Base-by-base conservation (phyloP, 1,140 invertebrate species). In the Drosophila rufa region DNA sequence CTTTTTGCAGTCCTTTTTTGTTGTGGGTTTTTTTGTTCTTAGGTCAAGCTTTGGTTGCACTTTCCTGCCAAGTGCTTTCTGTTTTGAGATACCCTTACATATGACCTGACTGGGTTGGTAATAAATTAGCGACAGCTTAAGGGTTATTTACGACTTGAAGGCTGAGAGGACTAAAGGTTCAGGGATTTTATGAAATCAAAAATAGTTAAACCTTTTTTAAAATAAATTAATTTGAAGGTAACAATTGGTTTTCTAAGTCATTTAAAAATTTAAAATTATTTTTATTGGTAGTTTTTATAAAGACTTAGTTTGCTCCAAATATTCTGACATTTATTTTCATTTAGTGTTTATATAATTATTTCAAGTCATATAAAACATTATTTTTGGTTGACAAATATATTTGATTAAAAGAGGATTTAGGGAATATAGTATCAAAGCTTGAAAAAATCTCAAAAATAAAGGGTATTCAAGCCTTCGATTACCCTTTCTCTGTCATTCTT, bases 401-500 rank as follows among this genome's bases (percentile, higher is more conserved):
- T 2, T 8, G 3, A 55, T 9, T 22, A 1, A 9, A 19, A 22
- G 0, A 14, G 0, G 8, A 15, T 2, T 22, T 2, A 15, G 0
- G 5, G 2, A 11, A 36, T 36, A 36, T 36, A 2, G 11, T 11
- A 0, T 36, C 8, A 36, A 12, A 33, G 1, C 8, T n/a, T 15
- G 2, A 27, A 19, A 4, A 7, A 15, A 1, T 22, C 0, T 3
- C 5, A 4, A 0, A 55, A 55, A 22, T 2, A 33, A 11, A 68
- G 66, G 15, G 17, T 19, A 68, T 42, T 1, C 2, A 0, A 11
- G 8, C 4, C 15, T 8, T 33, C 17, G 6, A 9, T 33, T 12
- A 6, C 2, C 36, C 9, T 19, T 68, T 50, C 11, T 17, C 22
- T 25, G 53, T 27, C 60, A 82, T 58, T 82, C 68, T 59, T 79